Conservation (phyloP, 2,888 invertebrate genomes). For the Calephelis perditalis region DNA sequence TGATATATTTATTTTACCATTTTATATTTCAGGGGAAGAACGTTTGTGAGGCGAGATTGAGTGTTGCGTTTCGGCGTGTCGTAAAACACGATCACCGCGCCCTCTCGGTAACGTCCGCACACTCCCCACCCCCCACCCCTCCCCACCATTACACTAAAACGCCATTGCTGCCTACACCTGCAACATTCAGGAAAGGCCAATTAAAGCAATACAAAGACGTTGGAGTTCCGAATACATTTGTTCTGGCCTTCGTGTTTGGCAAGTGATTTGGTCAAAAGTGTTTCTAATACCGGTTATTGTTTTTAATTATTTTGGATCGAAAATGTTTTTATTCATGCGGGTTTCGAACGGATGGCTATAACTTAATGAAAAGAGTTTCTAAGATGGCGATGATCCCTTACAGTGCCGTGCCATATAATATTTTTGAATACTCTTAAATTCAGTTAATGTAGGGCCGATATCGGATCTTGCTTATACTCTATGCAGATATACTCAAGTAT, state of each 20-base stretch:
- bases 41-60: constrained; percentile 92
- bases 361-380: too few species aligned
- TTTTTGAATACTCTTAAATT: too few species aligned
- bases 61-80: constrained; percentile 64
- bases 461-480: too few species aligned
- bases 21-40: constrained; percentile 83
- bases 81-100: constrained; percentile 41
- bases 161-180: constrained; percentile 14
- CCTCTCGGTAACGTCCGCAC: neutral
- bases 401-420: too few species aligned
- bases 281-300: too few species aligned
- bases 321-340: too few species aligned
- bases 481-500: too few species aligned
- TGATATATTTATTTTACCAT: neutral
- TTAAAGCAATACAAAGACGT: neutral
- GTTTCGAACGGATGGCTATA: too few species aligned
- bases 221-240: neutral
- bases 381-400: too few species aligned
- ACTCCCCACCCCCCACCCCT: constrained; percentile 20
- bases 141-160: neutral
- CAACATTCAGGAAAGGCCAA: constrained; percentile 14
- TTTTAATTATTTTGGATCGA: too few species aligned
- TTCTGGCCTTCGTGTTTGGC: neutral
- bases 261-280: neutral
- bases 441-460: too few species aligned